phyloP scores from a whole-genome alignment of 2,888 invertebrate genomes.

The Sialis fuliginosa region DNA sequence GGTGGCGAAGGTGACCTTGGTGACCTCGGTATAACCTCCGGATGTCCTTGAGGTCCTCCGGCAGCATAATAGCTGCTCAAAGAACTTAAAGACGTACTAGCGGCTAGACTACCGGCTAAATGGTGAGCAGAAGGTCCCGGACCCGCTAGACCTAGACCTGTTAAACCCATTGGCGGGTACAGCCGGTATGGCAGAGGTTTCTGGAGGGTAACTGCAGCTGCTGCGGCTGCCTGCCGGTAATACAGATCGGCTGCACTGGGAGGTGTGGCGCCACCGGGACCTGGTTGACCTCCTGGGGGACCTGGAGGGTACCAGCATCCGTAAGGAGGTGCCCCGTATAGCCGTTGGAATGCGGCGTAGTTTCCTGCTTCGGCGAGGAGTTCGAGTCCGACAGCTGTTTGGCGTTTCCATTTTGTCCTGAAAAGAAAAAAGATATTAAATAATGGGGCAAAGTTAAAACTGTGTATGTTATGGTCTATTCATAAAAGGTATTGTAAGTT shows the following conservation, averaged over 20 bases:
- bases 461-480: too few relatives aligned
- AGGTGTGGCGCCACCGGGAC: slow-evolving; percentile 36
- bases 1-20: slow-evolving; percentile 31
- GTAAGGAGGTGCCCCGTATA: slow-evolving; percentile 67
- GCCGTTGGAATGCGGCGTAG: slow-evolving; percentile 93
- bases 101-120: slow-evolving; percentile 39
- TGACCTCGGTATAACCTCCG: slow-evolving; percentile 25
- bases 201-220: slow-evolving; percentile 57
- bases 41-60: slow-evolving; percentile 33
- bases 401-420: slow-evolving; percentile 99
- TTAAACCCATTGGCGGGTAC: slow-evolving; percentile 41
- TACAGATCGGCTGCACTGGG: slow-evolving; percentile 61
- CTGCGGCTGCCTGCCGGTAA: slow-evolving; percentile 65
- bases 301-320: slow-evolving; percentile 38
- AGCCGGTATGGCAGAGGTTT: slow-evolving; percentile 71
- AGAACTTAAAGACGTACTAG: slow-evolving; percentile 42
- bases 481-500: too few relatives aligned
- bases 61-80: slow-evolving; percentile 36
- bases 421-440: slow-evolving; percentile 18
- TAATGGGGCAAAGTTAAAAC: neutral
- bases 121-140: slow-evolving; percentile 47
- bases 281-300: slow-evolving; percentile 36
- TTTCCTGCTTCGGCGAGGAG: slow-evolving; percentile 93
- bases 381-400: slow-evolving; percentile 94
- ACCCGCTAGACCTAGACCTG: slow-evolving; percentile 34